These are phyloP conservation scores for Ophiodon elongatus DNA, from an alignment of 2,113 vertebrate genomes.

Conservation along the genomic window DNA sequence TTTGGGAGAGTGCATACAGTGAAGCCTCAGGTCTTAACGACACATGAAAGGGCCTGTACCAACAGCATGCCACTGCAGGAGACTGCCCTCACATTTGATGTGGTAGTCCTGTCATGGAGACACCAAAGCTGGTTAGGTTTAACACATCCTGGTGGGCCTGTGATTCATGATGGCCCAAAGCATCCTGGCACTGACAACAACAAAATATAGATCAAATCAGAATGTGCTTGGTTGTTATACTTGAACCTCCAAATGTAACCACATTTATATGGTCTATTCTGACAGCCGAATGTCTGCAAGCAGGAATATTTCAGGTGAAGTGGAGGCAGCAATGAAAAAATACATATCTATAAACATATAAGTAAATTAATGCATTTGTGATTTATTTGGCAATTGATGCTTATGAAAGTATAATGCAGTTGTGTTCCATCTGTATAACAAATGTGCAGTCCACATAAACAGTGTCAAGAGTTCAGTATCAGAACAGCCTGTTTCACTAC, in stretches of 20 bases:
- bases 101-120: slow-evolving; percentile 74
- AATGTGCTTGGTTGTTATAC: slow-evolving; percentile 30
- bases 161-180: slow-evolving; percentile 62
- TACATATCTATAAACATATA: neutral
- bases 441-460: slow-evolving; percentile 15
- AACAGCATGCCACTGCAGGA: slow-evolving; percentile 70
- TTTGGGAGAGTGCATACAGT: slow-evolving; percentile 40
- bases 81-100: slow-evolving; percentile 74
- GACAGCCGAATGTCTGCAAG: neutral
- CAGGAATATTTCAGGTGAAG: slow-evolving; percentile 17
- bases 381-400: slow-evolving; percentile 19
- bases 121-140: slow-evolving; percentile 74
- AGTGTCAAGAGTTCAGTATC: slow-evolving; percentile 38
- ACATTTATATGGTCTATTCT: slow-evolving; percentile 14
- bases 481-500: slow-evolving; percentile 5
- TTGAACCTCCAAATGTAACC: slow-evolving; percentile 27
- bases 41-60: slow-evolving; percentile 73
- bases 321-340: neutral
- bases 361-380: slow-evolving; percentile 16
- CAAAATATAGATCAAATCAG: slow-evolving; percentile 53
- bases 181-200: slow-evolving; percentile 41
- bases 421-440: neutral
- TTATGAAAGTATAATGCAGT: slow-evolving; percentile 13
- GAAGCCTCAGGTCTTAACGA: slow-evolving; percentile 63
- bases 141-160: slow-evolving; percentile 56